Evolutionary conservation across 2,797 vertebrate species (phyloP), one percentile per base, ranked within the genome.

Genomic region (Tragopan temminckii): DNA sequence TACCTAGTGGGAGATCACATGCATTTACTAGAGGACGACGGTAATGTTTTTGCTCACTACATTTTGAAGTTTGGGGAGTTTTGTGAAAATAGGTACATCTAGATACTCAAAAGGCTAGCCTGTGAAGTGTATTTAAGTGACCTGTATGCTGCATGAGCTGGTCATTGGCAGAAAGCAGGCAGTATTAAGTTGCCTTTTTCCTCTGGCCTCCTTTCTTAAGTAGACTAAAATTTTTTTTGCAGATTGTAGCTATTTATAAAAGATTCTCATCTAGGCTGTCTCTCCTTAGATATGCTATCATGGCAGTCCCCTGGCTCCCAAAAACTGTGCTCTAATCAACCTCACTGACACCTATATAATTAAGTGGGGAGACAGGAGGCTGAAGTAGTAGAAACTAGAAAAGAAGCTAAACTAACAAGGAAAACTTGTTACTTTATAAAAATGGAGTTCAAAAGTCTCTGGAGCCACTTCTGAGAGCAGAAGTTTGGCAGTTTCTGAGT

Each of bases 301-400:
- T 53, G 72, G 55, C 63, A 75, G 55, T 94, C 92, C 96, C 94
- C 48, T 59, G 85, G 66, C 89, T 96, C 89, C 69, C 55, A 24
- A 88, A 93, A 92, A 43, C 35, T 42, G 58, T 93, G n/a, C 42
- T 92, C 76, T 96, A 93, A 96, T 95, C 95, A 96, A 94, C 95
- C 92, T 94, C 89, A 62, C 62, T 94, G 96, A 92, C 95, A 94
- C 76, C 53, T 94, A 74, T 89, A 75, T 95, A 93, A 95, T 96
- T 96, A 95, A 92, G 90, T 50, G 31, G 66, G 67, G 87, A 95
- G 77, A 79, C 15, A 75, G 46, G 38, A 95, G 52, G 52, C 70
- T 90, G 72, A 87, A 85, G 52, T 82, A 89, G 48, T 84, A 29
- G 17, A 36, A 77, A 77, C 31, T 23, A 27, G 48, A 38, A 89